These are phyloP conservation scores for Scaptomyza flava DNA, from an alignment of 2,888 invertebrate species.

Conservation along the genomic window DNA sequence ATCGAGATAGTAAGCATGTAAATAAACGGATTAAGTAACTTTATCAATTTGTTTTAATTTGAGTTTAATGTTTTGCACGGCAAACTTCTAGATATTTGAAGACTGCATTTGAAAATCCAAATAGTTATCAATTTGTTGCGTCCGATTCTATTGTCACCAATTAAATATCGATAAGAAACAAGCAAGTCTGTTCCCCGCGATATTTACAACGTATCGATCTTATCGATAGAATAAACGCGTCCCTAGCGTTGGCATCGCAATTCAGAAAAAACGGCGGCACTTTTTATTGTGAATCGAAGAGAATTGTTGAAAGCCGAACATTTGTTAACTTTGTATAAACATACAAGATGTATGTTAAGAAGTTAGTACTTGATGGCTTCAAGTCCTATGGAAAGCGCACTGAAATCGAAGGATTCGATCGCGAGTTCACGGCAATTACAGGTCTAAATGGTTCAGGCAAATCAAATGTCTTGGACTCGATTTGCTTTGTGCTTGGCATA, in stretches of 20 bases:
- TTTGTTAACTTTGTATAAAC: neutral
- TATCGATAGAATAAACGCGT: constrained; percentile 11
- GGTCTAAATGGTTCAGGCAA: constrained; percentile 99
- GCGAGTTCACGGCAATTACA: constrained; percentile 98
- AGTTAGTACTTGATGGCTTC: constrained; percentile 97
- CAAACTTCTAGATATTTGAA: too few relatives aligned
- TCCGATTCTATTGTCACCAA: neutral
- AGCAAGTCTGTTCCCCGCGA: neutral
- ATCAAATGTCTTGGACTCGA: constrained; percentile 98
- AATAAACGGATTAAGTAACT: constrained; percentile 76
- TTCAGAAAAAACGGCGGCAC: constrained; percentile 55
- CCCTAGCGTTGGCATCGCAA: constrained; percentile 45
- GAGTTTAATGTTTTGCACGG: neutral
- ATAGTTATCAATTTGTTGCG: too few relatives aligned
- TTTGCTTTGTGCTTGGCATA: constrained; percentile 98
- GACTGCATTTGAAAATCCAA: neutral
- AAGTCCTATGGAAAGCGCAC: constrained; percentile 98
- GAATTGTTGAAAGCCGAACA: neutral
- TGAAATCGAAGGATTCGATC: constrained; percentile 96
- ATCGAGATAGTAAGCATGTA: constrained; percentile 43
- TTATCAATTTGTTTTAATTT: constrained; percentile 8
- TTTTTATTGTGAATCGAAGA: neutral
- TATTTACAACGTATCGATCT: neutral
- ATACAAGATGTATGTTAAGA: constrained; percentile 93
- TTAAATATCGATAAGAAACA: neutral